These are phyloP conservation scores for Anolis apletophallus DNA, from an alignment of 2,797 vertebrate species.

Conservation along the genomic window DNA sequence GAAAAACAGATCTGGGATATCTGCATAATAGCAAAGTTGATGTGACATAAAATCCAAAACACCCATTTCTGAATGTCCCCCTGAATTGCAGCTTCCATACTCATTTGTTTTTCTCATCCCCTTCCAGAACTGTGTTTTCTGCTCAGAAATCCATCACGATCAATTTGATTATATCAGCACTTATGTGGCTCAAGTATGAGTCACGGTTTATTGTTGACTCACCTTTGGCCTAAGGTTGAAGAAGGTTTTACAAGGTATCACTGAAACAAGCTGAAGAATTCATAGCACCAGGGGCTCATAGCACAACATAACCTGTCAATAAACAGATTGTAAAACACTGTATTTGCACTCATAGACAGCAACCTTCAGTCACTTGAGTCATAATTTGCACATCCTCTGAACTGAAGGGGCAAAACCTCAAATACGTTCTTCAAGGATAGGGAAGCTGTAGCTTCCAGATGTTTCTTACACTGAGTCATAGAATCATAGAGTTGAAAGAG, in stretches of 20 bases:
- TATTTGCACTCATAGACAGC: constrained; percentile 48
- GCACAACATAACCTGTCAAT: neutral
- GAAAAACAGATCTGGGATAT: constrained; percentile 17
- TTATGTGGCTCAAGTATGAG: constrained; percentile 54
- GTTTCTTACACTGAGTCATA: neutral
- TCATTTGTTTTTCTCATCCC: constrained; percentile 46
- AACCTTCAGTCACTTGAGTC: neutral
- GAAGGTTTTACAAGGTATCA: neutral
- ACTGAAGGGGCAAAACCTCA: neutral
- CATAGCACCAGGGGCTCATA: neutral
- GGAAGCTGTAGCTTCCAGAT: neutral
- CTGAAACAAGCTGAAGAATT: neutral
- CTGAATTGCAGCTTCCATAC: constrained; percentile 1
- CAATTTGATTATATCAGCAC: constrained; percentile 46
- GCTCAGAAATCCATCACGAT: constrained; percentile 25
- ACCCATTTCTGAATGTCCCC: neutral
- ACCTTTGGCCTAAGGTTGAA: constrained; percentile 50
- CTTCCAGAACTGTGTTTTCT: constrained; percentile 40
- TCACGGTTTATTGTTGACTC: constrained; percentile 37
- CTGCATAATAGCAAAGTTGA: neutral
- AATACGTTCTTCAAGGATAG: neutral
- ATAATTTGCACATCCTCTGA: neutral
- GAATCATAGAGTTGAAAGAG: too few species aligned
- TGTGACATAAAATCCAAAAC: constrained; percentile 14
- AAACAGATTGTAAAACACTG: constrained; percentile 34